Conservation (phyloP, 1,140 invertebrate species). For the Megathymus violae region DNA sequence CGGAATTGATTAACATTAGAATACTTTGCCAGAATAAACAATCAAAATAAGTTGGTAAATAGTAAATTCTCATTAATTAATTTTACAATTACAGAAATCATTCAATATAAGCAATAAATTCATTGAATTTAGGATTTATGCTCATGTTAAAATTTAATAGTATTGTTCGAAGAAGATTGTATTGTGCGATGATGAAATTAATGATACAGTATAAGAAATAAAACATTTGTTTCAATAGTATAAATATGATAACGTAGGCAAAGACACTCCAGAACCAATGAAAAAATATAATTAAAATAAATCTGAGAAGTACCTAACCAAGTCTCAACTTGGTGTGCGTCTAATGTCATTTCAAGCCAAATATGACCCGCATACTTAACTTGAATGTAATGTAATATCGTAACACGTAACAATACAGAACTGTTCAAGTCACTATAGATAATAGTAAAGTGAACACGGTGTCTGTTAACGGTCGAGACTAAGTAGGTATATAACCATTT, state of each 20-base stretch:
- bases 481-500: too few species aligned
- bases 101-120: conserved; percentile 59
- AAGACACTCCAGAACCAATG: conserved; percentile 57
- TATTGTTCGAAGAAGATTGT: conserved; percentile 38
- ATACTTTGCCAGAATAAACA: conserved; percentile 47
- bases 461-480: too few species aligned
- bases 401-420: conserved; percentile 24
- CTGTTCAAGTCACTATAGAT: conserved; percentile 45
- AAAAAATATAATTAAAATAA: conserved; percentile 53
- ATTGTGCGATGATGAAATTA: conserved; percentile 34
- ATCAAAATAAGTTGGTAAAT: conserved; percentile 47
- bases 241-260: conserved; percentile 14
- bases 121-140: conserved; percentile 63
- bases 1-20: conserved; percentile 44
- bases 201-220: conserved; percentile 43
- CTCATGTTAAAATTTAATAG: conserved; percentile 52
- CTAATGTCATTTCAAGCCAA: conserved; percentile 24
- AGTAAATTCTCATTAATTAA: conserved; percentile 42
- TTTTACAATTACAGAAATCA: conserved; percentile 44
- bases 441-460: conserved; percentile 57
- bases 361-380: conserved; percentile 59
- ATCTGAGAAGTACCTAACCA: conserved; percentile 6
- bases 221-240: conserved; percentile 32
- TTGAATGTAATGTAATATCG: conserved; percentile 32
- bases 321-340: conserved; percentile 13